phyloP scores from a whole-genome alignment of 2,888 invertebrate genomes.

The Pyrgus malvae region DNA sequence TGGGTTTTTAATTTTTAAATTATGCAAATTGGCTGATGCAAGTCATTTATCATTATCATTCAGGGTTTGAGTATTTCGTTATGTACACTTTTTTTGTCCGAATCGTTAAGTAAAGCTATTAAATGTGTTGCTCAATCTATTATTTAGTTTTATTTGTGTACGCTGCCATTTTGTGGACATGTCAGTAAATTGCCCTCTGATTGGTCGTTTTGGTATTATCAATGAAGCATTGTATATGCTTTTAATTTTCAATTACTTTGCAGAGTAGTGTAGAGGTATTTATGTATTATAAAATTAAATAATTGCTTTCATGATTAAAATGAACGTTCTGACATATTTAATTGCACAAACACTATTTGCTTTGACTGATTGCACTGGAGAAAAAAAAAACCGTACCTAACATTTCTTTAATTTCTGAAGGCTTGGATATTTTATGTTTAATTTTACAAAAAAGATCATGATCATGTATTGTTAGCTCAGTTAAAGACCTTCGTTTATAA shows the following conservation, averaged over 20 bases:
- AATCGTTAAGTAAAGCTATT: slow-evolving; percentile 27
- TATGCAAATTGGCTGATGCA: slow-evolving; percentile 26
- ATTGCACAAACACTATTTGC: too few relatives aligned
- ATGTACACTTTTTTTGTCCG: slow-evolving; percentile 21
- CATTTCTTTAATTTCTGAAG: too few relatives aligned
- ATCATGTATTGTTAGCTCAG: too few relatives aligned
- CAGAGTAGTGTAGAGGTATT: not conserved
- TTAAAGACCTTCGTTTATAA: too few relatives aligned
- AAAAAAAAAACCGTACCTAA: too few relatives aligned
- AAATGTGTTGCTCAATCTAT: slow-evolving; percentile 24
- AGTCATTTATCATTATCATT: slow-evolving; percentile 30
- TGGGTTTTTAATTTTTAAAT: slow-evolving; percentile 25
- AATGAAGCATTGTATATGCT: slow-evolving; percentile 9
- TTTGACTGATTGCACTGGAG: too few relatives aligned
- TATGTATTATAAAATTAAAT: not conserved
- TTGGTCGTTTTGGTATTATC: slow-evolving; percentile 13
- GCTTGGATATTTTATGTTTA: too few relatives aligned
- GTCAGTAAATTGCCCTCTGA: slow-evolving; percentile 18
- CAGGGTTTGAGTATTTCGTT: slow-evolving; percentile 28
- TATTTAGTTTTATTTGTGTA: slow-evolving; percentile 22
- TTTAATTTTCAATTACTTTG: not conserved
- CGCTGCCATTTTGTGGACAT: slow-evolving; percentile 19
- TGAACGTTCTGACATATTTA: too few relatives aligned
- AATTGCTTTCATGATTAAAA: too few relatives aligned
- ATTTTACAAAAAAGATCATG: too few relatives aligned